phyloP scores from a whole-genome alignment of 2,113 vertebrate species.

The Sorex araneus region DNA sequence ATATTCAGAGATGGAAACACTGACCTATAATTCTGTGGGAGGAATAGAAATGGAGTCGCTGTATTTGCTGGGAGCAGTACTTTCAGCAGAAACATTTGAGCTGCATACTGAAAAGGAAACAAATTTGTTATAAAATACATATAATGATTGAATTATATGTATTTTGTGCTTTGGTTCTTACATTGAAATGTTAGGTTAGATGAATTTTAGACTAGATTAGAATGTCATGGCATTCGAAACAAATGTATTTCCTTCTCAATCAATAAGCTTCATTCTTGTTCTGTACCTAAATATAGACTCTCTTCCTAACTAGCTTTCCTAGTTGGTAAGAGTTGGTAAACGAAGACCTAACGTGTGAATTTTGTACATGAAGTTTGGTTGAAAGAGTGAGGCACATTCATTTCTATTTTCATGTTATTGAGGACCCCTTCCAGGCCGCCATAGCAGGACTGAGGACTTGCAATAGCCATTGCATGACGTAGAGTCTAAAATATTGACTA shows the following conservation, averaged over 20 bases:
- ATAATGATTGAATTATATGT: neutral
- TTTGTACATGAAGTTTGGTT: constrained; percentile 66
- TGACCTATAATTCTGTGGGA: neutral
- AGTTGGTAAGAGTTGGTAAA: neutral
- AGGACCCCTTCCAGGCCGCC: neutral
- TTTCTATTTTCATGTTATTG: neutral
- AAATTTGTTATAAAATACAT: neutral
- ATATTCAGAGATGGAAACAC: constrained; percentile 7
- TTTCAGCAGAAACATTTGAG: neutral
- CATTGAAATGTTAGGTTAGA: constrained; percentile 34
- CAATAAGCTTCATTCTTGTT: constrained; percentile 9
- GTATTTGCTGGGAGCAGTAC: neutral
- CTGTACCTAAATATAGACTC: neutral
- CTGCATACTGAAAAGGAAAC: neutral
- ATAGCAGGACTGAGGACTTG: neutral
- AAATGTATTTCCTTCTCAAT: neutral
- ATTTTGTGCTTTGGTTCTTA: constrained; percentile 2
- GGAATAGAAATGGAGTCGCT: neutral
- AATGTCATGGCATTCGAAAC: constrained; percentile 38
- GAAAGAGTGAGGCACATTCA: neutral
- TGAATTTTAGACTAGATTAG: constrained; percentile 13
- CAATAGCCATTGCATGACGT: neutral
- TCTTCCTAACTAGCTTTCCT: constrained; percentile 7
- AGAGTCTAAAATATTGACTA: constrained; percentile 12
- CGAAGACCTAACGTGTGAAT: neutral